Evolutionary conservation across 2,888 invertebrate genomes (phyloP).

Genomic region (Selenia dentaria): DNA sequence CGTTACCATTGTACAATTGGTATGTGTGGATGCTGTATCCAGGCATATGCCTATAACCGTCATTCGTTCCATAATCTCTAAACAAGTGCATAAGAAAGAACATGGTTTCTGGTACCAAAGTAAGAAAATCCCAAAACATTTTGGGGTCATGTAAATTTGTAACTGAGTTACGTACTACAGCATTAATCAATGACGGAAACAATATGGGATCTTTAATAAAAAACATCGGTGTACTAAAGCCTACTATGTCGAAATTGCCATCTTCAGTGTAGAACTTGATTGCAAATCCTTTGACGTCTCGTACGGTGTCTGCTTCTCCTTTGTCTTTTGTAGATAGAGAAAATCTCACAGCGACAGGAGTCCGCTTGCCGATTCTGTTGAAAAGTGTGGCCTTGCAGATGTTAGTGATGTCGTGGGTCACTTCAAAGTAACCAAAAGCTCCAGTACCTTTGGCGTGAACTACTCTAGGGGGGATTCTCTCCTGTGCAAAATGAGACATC

Average conservation of each 20-base stretch:
- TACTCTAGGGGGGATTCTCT: constrained; percentile 91
- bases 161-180: constrained; percentile 95
- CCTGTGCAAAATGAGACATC: not conserved
- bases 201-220: constrained; percentile 93
- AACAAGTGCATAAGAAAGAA: constrained; percentile 93
- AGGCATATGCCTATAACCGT: constrained; percentile 95
- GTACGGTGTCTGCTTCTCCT: constrained; percentile 93
- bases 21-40: constrained; percentile 97
- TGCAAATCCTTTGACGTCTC: constrained; percentile 95
- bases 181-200: constrained; percentile 96
- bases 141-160: constrained; percentile 94
- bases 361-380: constrained; percentile 88
- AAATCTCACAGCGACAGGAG: constrained; percentile 90
- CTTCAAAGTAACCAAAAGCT: constrained; percentile 93
- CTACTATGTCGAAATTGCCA: constrained; percentile 94
- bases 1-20: constrained; percentile 90
- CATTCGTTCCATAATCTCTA: constrained; percentile 94
- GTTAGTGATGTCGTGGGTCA: constrained; percentile 91
- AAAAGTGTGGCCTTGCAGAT: constrained; percentile 91
- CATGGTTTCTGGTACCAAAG: constrained; percentile 91
- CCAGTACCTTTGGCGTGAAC: constrained; percentile 97
- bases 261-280: constrained; percentile 46
- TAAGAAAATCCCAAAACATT: constrained; percentile 97
- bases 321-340: constrained; percentile 93
- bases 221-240: constrained; percentile 95